Evolutionary conservation across 2,797 vertebrate genomes (phyloP).

Genomic region (Haliaeetus albicilla): DNA sequence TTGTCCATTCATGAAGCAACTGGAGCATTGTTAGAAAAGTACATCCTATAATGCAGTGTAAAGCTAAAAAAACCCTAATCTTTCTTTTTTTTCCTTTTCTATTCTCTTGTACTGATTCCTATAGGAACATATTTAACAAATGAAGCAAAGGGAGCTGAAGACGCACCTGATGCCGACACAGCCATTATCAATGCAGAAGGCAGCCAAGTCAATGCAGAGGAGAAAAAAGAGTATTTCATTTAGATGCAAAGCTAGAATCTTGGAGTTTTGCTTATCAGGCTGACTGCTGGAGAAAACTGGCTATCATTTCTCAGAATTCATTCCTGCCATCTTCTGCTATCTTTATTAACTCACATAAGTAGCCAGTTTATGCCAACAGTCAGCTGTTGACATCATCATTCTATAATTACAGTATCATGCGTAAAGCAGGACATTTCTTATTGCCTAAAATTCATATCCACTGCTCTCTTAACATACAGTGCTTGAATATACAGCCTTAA

Average conservation of each 20-base stretch:
- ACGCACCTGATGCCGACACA: slow-evolving; percentile 98
- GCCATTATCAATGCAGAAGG: slow-evolving; percentile 99
- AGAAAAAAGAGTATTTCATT: slow-evolving; percentile 99
- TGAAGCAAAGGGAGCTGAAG: slow-evolving; percentile 99
- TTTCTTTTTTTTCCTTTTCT: neutral
- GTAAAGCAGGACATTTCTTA: slow-evolving; percentile 83
- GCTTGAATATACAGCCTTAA: slow-evolving; percentile 96
- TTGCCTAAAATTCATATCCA: slow-evolving; percentile 80
- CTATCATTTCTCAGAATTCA: slow-evolving; percentile 82
- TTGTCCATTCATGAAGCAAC: neutral
- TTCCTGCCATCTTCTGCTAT: slow-evolving; percentile 76
- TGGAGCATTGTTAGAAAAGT: neutral
- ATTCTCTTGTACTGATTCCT: slow-evolving; percentile 48
- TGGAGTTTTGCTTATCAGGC: slow-evolving; percentile 77
- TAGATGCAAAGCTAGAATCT: slow-evolving; percentile 84
- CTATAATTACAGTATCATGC: slow-evolving; percentile 78
- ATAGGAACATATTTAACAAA: slow-evolving; percentile 98
- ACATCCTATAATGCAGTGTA: neutral
- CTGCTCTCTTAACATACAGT: slow-evolving; percentile 86
- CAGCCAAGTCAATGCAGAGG: slow-evolving; percentile 97
- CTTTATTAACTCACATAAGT: slow-evolving; percentile 77
- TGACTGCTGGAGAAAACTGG: slow-evolving; percentile 84
- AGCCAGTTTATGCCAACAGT: slow-evolving; percentile 85
- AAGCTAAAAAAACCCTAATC: slow-evolving; percentile 5
- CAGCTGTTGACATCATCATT: slow-evolving; percentile 79